A percentile compares a stretch with the other conserved stretches of the same genome.
Conservation (phyloP, 2,113 vertebrate species). For the Brachypteracias leptosomus region DNA sequence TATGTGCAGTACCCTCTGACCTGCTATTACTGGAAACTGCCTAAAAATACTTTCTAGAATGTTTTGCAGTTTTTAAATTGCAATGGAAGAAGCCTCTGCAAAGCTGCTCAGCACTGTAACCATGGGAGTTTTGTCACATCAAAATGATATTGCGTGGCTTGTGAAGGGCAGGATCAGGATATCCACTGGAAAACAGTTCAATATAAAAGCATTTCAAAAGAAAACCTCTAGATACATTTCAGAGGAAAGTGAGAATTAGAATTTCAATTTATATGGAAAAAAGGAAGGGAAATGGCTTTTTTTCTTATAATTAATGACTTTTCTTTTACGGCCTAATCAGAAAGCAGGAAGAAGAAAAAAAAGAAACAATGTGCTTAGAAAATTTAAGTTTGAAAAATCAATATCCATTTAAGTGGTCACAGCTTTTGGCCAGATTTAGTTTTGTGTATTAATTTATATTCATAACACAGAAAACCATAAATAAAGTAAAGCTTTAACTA, state of each 20-base stretch:
- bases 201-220: neutral
- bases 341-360: neutral
- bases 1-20: neutral
- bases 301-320: neutral
- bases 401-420: fast-evolving
- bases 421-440: neutral
- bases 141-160: neutral
- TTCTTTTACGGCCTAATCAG: neutral
- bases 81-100: neutral
- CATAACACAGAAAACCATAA: neutral
- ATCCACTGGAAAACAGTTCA: neutral
- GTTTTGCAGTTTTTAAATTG: neutral
- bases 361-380: neutral
- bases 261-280: neutral
- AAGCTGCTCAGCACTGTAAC: neutral
- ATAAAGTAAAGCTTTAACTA: neutral
- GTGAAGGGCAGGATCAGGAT: neutral
- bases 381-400: neutral
- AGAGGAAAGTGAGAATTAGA: no score
- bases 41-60: neutral
- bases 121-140: neutral
- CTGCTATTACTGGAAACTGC: neutral
- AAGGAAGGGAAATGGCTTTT: neutral
- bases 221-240: neutral
- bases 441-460: neutral